Conservation (phyloP, 2,113 vertebrate genomes). For the Syngnathus floridae region DNA sequence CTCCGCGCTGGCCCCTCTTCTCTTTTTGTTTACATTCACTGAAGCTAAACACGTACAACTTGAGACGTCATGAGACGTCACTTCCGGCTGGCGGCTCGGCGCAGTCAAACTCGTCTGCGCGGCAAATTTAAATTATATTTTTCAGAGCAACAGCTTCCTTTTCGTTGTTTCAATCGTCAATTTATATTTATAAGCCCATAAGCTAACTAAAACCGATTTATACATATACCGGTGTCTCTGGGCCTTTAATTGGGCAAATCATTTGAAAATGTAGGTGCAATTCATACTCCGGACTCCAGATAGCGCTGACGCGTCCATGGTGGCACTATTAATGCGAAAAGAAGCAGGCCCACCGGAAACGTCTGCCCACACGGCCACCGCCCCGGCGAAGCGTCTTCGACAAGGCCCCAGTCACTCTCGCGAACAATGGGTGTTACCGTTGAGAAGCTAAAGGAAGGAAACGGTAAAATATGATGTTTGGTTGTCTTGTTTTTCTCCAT, state of each 20-base stretch:
- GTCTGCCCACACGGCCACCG: neutral
- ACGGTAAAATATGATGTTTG: conserved; percentile 28
- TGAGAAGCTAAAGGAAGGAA: conserved; percentile 18
- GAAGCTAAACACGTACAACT: too few relatives aligned
- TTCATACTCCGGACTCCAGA: neutral
- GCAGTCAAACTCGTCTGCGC: too few relatives aligned
- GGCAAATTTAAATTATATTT: too few relatives aligned
- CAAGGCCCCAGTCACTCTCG: neutral
- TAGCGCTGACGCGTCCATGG: neutral
- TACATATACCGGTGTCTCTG: too few relatives aligned
- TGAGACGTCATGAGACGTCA: too few relatives aligned
- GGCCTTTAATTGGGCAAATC: neutral
- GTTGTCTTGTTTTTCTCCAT: neutral
- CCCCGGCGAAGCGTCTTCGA: neutral
- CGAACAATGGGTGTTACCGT: conserved; percentile 56
- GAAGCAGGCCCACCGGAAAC: neutral
- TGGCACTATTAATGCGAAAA: neutral
- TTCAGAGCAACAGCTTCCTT: too few relatives aligned
- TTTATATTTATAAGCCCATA: too few relatives aligned
- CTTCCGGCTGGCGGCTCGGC: too few relatives aligned
- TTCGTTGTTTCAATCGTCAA: too few relatives aligned
- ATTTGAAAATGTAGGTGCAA: neutral
- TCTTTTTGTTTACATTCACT: too few relatives aligned
- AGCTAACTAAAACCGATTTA: too few relatives aligned
- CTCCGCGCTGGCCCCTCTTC: too few relatives aligned